A percentile compares a stretch with the other conserved stretches of the same genome.
phyloP scores from a whole-genome alignment of 2,113 vertebrate species.

The Euleptes europaea region DNA sequence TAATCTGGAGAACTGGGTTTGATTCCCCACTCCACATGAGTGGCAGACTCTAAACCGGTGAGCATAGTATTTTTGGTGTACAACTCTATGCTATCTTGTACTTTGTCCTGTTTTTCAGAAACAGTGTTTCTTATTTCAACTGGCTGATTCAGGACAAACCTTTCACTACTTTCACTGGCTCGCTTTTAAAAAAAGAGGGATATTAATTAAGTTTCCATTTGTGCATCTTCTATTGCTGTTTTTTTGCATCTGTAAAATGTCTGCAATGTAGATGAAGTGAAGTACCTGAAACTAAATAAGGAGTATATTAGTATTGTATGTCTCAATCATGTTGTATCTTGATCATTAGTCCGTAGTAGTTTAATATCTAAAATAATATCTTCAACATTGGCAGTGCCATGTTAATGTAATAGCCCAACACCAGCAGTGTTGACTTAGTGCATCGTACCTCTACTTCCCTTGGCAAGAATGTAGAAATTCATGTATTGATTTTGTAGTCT shows the following conservation, averaged over 20 bases:
- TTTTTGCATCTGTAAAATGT: background rate
- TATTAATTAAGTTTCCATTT: background rate
- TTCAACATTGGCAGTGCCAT: slow-evolving; percentile 54
- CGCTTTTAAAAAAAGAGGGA: background rate
- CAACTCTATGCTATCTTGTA: background rate
- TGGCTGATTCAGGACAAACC: background rate
- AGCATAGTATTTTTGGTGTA: background rate
- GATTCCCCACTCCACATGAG: too few relatives aligned
- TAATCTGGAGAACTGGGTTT: too few relatives aligned
- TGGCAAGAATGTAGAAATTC: slow-evolving; percentile 65
- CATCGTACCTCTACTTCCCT: slow-evolving; percentile 57
- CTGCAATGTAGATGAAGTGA: background rate
- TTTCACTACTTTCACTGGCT: background rate
- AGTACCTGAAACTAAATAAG: background rate
- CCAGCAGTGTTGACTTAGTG: slow-evolving; percentile 67
- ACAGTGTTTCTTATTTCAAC: background rate
- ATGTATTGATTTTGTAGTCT: slow-evolving; percentile 69
- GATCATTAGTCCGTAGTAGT: slow-evolving; percentile 62
- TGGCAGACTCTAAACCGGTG: background rate
- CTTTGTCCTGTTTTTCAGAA: background rate
- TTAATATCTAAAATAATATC: slow-evolving; percentile 71
- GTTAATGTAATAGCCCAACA: slow-evolving; percentile 49
- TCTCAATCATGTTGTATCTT: slow-evolving; percentile 65
- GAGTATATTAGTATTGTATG: slow-evolving; percentile 52
- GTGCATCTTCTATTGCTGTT: background rate